These are phyloP conservation scores for Anastrepha ludens DNA, from an alignment of 1,140 invertebrate genomes.

Conservation along the genomic window DNA sequence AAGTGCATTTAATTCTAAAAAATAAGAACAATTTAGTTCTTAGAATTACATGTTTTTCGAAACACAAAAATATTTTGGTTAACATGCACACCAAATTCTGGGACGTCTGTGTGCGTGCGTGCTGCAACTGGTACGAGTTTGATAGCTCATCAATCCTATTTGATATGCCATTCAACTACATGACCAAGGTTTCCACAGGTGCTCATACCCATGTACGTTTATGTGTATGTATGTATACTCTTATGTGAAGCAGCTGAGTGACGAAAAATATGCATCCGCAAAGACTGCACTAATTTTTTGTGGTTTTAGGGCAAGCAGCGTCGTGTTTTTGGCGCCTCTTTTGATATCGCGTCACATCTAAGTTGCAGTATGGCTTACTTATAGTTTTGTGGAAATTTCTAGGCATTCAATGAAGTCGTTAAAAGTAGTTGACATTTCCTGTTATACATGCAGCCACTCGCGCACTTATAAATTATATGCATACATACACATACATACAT, in stretches of 20 bases:
- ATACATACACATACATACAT: neutral
- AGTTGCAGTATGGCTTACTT: neutral
- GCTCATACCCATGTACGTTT: neutral
- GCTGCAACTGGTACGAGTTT: neutral
- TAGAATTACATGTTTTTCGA: neutral
- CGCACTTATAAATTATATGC: too few species aligned
- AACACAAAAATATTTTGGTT: neutral
- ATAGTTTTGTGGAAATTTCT: conserved; percentile 22
- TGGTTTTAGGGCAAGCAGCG: neutral
- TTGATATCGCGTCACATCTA: neutral
- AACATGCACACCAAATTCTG: neutral
- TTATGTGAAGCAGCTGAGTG: neutral
- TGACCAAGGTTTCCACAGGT: neutral
- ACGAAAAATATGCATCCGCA: neutral
- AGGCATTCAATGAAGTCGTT: conserved; percentile 37
- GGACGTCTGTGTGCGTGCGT: neutral
- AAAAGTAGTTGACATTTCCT: conserved; percentile 52
- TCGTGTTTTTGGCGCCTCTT: conserved; percentile 22
- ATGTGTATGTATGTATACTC: neutral
- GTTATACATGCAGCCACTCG: neutral
- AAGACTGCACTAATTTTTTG: conserved; percentile 36
- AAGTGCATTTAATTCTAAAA: conserved; percentile 47
- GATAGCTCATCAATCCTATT: conserved; percentile 45
- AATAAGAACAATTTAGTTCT: conserved; percentile 51
- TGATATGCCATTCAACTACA: conserved; percentile 14